phyloP scores from a whole-genome alignment of 2,888 invertebrate genomes.

The Rhagonycha fulva region DNA sequence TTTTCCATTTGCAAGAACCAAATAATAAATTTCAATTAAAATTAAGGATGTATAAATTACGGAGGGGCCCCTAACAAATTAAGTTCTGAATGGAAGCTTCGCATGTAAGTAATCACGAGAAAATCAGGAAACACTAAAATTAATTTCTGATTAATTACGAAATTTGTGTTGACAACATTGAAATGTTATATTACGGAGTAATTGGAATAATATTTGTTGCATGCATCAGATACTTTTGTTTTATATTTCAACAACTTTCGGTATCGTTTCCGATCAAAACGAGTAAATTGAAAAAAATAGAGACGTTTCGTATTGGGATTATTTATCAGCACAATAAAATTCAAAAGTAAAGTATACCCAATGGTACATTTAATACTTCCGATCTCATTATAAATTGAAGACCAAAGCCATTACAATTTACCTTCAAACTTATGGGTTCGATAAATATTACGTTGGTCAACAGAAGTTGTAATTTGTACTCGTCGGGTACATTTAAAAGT shows the following conservation, averaged over 20 bases:
- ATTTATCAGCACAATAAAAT: background rate
- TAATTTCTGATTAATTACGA: background rate
- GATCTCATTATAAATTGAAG: background rate
- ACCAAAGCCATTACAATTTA: background rate
- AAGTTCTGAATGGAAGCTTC: background rate
- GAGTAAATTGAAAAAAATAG: background rate
- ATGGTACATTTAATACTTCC: background rate
- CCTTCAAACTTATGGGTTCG: background rate
- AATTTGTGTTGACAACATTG: background rate
- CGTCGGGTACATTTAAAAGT: background rate
- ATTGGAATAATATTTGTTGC: background rate
- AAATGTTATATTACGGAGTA: background rate
- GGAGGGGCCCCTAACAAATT: background rate
- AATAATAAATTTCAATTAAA: background rate
- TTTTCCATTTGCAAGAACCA: background rate
- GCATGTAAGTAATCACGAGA: background rate
- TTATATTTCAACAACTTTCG: background rate
- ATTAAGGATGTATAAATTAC: background rate
- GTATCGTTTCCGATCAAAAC: background rate
- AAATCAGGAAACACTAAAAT: background rate
- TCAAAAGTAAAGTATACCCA: background rate
- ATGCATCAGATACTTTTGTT: background rate
- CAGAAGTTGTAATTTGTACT: background rate
- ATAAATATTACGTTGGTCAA: background rate
- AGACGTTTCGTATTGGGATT: background rate